Base-by-base conservation (phyloP, 1,140 invertebrate genomes). In the Druon quercuslanigerum region DNA sequence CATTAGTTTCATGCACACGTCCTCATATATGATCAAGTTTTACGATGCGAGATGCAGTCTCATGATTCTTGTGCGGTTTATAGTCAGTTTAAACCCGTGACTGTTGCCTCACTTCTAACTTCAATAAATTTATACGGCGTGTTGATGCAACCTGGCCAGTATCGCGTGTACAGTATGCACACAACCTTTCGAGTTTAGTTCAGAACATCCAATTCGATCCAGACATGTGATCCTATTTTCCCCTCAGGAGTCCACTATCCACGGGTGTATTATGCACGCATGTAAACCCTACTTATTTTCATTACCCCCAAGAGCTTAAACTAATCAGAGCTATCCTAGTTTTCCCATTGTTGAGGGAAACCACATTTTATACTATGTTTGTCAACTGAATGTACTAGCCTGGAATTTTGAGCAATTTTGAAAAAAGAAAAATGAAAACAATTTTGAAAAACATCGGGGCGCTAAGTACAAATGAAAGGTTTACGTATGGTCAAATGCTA, bases 81-180 rank as follows among this genome's bases (percentile, higher is more conserved):
- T 19, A 51, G 33, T 25, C 50, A 71, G 33, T 54, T 71, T 16
- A 19, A 51, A 70, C 50, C 71, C 70, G 75, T 76, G 66, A 76
- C 70, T 70, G 51, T 76, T 76, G 70, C 70, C 14, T 76, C 75
- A 76, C 70, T 57, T 57, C 72, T 66, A 17, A 75, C 57, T 60
- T 60, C 57, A 60, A 60, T 60, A 60, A 60, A 60, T 60, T 60
- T 60, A 60, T 60, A 60, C 57, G 25, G 12, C 57, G 19, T 60
- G 20, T 60, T 60, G 57, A 25, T 60, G 57, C 57, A 60, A 60
- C 57, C 57, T 60, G 57, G 57, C 20, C 57, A 60, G 20, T 7
- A 60, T 60, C 57, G 57, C 57, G 20, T 60, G 57, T 14, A 33
- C 14, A 60, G 19, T 14, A 14, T 19, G 3, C 14, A 20, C 14